Evolutionary conservation across 2,797 vertebrate species (phyloP).

Genomic region (Vireo griseus): DNA sequence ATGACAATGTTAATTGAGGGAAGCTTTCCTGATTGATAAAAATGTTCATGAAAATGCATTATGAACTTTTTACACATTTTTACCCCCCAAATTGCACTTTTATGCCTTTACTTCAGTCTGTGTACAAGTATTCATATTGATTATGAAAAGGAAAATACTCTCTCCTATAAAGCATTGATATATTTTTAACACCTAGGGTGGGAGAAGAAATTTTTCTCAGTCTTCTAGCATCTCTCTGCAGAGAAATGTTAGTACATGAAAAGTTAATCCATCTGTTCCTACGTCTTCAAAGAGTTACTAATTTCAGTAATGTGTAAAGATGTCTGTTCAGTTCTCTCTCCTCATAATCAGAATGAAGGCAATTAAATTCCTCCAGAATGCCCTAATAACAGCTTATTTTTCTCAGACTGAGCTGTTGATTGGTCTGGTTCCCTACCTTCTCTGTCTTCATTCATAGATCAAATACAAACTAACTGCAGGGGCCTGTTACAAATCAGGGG

Average conservation of each 20-base stretch:
- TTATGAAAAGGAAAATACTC: not conserved
- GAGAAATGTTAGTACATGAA: not conserved
- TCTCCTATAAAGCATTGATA: not conserved
- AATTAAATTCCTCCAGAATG: not conserved
- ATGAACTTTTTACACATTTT: not conserved
- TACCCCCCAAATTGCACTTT: not conserved
- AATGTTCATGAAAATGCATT: not conserved
- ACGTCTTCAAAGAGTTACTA: not conserved
- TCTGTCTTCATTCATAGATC: not conserved
- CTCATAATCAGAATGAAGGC: not conserved
- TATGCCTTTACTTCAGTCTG: not conserved
- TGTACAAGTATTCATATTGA: not conserved
- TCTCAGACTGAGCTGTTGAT: not conserved
- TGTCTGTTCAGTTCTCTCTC: not conserved
- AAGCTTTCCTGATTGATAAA: not conserved
- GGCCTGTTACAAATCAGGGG: not conserved
- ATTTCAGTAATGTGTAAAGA: not conserved
- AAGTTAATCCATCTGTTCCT: not conserved
- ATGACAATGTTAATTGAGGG: not conserved
- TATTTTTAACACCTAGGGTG: accelerated
- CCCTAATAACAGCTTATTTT: not conserved
- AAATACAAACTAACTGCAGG: not conserved
- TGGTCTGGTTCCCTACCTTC: not conserved
- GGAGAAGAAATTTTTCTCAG: not conserved
- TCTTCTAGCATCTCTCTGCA: not conserved